A percentile compares a stretch with the other conserved stretches of the same genome.
Conservation (phyloP, 2,113 vertebrate species). For the Eleginops maclovinus region DNA sequence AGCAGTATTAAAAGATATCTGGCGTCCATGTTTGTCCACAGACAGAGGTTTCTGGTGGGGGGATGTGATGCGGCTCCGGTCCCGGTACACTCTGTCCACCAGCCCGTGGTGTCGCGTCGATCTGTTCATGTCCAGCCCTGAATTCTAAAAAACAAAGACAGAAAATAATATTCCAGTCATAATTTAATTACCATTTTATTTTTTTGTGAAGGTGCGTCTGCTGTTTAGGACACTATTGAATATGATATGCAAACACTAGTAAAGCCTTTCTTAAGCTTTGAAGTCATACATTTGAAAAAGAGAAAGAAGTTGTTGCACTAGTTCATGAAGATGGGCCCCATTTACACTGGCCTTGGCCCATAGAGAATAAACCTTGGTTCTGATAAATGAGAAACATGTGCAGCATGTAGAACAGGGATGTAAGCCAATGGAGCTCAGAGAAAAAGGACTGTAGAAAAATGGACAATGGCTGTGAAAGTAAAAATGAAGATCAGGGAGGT, state of each 20-base stretch:
- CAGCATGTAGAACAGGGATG: background rate
- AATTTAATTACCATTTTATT: background rate
- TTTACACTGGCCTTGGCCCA: slow-evolving; percentile 5
- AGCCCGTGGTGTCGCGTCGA: slow-evolving; percentile 93
- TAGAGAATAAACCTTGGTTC: slow-evolving; percentile 20
- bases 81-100: slow-evolving; percentile 94
- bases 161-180: background rate
- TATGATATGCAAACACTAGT: background rate
- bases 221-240: background rate
- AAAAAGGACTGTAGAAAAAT: background rate
- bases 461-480: background rate
- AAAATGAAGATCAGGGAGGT: background rate
- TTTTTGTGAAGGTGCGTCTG: background rate
- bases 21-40: slow-evolving; percentile 92
- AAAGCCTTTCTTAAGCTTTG: background rate
- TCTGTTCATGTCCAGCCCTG: slow-evolving; percentile 90
- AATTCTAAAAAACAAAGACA: slow-evolving; percentile 83
- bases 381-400: slow-evolving; percentile 13
- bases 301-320: background rate
- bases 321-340: background rate
- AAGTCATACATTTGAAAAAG: slow-evolving; percentile 1
- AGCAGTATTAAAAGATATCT: slow-evolving; percentile 90
- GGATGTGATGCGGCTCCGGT: slow-evolving; percentile 90
- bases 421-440: background rate
- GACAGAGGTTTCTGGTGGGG: slow-evolving; percentile 90